phyloP scores from a whole-genome alignment of 23 tunicate genomes.

The Styela plicata region DNA sequence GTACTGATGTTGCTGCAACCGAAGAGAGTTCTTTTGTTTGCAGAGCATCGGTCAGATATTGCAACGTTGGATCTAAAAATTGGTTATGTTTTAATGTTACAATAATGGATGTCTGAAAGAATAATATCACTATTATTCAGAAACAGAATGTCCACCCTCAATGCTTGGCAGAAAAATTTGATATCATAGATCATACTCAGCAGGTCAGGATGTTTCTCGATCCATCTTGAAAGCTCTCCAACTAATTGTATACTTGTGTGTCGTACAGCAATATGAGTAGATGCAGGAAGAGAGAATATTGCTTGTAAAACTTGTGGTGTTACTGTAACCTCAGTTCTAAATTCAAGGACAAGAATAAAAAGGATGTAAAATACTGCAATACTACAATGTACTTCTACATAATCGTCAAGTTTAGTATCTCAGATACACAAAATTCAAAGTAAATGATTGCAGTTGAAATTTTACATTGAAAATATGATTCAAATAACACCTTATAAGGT shows the following conservation, averaged over 20 bases:
- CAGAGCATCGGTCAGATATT: constrained; percentile 70
- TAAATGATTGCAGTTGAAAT: no score
- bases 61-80: constrained; percentile 59
- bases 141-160: no score
- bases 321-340: constrained; percentile 46
- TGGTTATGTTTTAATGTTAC: not conserved
- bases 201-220: constrained; percentile 64
- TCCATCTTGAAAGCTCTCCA: constrained; percentile 78
- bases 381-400: no score
- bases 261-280: constrained; percentile 55
- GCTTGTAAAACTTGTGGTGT: constrained; percentile 89
- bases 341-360: constrained; percentile 1
- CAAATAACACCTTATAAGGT: no score
- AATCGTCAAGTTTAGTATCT: no score
- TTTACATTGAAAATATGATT: no score
- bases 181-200: constrained; percentile 37
- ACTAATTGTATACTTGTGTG: constrained; percentile 74
- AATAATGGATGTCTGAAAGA: no score
- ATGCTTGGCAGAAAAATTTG: no score
- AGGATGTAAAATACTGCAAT: no score
- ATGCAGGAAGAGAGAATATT: constrained; percentile 53
- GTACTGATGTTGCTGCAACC: constrained; percentile 75
- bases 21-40: constrained; percentile 72
- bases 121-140: no score
- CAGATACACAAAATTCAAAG: no score